Conservation (phyloP, 1,140 invertebrate species). For the Thereuonema tuberculata region DNA sequence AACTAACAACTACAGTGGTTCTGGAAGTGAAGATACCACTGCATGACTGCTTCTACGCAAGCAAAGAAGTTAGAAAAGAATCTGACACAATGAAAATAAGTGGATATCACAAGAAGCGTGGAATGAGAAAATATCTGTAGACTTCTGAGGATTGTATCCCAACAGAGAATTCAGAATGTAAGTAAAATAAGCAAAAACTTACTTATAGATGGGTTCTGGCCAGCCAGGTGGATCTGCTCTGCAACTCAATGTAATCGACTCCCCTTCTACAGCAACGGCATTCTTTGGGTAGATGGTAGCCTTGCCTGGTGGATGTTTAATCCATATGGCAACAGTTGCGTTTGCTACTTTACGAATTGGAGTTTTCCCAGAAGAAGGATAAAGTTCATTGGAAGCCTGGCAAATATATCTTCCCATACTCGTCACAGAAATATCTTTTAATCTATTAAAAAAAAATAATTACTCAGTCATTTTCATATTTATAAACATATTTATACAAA, state of each 20-base stretch:
- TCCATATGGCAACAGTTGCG: conserved; percentile 58
- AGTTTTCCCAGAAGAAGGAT: conserved; percentile 42
- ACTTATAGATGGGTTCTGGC: conserved; percentile 63
- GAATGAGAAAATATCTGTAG: too few relatives aligned
- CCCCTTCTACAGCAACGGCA: conserved; percentile 68
- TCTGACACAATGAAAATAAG: too few relatives aligned
- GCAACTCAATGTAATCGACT: conserved; percentile 68
- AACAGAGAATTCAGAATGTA: too few relatives aligned
- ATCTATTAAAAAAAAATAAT: conserved; percentile 12
- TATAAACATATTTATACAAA: too few relatives aligned
- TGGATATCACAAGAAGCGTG: too few relatives aligned
- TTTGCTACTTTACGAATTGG: conserved; percentile 51
- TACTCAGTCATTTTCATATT: too few relatives aligned
- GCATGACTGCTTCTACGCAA: too few relatives aligned
- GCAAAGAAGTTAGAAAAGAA: too few relatives aligned
- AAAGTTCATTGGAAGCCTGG: conserved; percentile 62
- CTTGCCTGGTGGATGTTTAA: conserved; percentile 74
- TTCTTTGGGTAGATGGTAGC: conserved; percentile 65
- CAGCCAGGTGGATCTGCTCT: conserved; percentile 72
- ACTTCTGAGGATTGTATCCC: too few relatives aligned
- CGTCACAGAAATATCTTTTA: conserved; percentile 59
- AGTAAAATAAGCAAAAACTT: too few relatives aligned
- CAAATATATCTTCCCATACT: conserved; percentile 76
- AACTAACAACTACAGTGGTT: too few relatives aligned
- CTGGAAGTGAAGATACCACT: too few relatives aligned